Evolutionary conservation across 2,888 invertebrate genomes (phyloP).

Genomic region (Xestoiulus laeticollis): DNA sequence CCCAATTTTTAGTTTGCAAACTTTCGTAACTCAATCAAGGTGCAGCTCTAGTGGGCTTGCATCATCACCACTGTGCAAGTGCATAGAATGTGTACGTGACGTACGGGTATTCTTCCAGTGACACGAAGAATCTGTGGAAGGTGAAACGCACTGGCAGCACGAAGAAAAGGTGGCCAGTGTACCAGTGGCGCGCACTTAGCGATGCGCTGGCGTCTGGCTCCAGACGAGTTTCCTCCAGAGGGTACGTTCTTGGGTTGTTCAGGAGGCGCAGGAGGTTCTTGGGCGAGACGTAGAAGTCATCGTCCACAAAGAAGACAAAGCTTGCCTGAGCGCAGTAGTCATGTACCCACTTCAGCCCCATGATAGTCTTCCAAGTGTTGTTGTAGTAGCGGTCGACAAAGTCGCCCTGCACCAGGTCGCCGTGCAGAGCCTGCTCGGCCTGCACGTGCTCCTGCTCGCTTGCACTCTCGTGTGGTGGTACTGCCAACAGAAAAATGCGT

Average conservation of each 20-base stretch:
- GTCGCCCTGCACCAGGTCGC: slow-evolving; percentile 44
- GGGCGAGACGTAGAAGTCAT: slow-evolving; percentile 48
- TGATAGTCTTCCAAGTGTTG: slow-evolving; percentile 49
- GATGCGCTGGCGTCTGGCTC: background rate
- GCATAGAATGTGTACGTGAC: background rate
- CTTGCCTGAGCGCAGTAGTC: slow-evolving; percentile 18
- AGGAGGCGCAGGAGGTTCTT: slow-evolving; percentile 40
- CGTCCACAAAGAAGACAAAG: slow-evolving; percentile 48
- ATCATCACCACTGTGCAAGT: background rate
- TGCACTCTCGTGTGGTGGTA: background rate
- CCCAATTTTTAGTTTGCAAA: too few relatives aligned
- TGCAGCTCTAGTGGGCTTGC: background rate
- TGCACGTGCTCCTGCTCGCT: background rate
- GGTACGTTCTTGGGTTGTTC: background rate
- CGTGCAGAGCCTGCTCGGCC: background rate
- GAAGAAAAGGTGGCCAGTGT: slow-evolving; percentile 44
- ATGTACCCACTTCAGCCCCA: slow-evolving; percentile 47
- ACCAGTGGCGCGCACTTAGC: background rate
- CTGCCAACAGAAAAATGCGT: background rate
- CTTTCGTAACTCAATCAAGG: too few relatives aligned
- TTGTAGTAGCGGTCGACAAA: slow-evolving; percentile 48
- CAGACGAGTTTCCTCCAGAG: background rate
- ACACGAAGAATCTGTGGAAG: slow-evolving; percentile 43
- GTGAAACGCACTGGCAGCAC: slow-evolving; percentile 24
- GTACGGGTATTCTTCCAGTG: slow-evolving; percentile 42